These are phyloP conservation scores for Laupala kohalensis DNA, from an alignment of 1,140 invertebrate genomes.

Conservation along the genomic window DNA sequence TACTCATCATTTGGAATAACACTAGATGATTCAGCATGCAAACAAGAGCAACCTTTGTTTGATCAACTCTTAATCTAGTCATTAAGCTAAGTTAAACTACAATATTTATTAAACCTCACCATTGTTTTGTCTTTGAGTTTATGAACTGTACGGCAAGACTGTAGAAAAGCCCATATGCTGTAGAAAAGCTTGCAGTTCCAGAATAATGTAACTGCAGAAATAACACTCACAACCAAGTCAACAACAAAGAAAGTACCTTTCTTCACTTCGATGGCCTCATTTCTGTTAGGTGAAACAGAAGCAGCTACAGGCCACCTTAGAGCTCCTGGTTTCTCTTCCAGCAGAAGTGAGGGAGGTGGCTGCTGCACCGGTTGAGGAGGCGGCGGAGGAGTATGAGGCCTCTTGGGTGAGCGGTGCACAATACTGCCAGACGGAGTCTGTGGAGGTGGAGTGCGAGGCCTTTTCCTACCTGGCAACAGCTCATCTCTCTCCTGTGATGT, in stretches of 20 bases:
- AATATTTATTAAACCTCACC: background rate
- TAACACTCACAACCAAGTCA: constrained; percentile 14
- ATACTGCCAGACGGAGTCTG: background rate
- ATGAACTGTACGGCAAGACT: background rate
- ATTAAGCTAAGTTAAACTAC: too few relatives aligned
- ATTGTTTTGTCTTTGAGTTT: background rate
- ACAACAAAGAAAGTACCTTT: constrained; percentile 19
- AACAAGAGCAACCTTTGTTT: too few relatives aligned
- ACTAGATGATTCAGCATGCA: too few relatives aligned
- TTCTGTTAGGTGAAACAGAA: constrained; percentile 9
- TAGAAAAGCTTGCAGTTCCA: background rate
- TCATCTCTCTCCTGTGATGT: constrained; percentile 2
- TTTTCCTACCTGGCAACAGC: constrained; percentile 1
- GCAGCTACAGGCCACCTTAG: background rate
- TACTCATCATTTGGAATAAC: background rate
- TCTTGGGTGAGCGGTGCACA: constrained; percentile 10
- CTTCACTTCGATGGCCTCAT: constrained; percentile 14
- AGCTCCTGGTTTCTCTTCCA: background rate
- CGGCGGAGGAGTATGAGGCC: constrained; percentile 16
- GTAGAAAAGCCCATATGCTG: background rate
- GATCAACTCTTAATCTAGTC: too few relatives aligned
- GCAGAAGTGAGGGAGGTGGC: background rate
- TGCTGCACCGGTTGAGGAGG: background rate
- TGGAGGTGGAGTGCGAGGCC: constrained; percentile 13
- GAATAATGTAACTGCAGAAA: background rate